Conservation (phyloP, 2,113 vertebrate species). For the Sinocyclocheilus maitianheensis region DNA sequence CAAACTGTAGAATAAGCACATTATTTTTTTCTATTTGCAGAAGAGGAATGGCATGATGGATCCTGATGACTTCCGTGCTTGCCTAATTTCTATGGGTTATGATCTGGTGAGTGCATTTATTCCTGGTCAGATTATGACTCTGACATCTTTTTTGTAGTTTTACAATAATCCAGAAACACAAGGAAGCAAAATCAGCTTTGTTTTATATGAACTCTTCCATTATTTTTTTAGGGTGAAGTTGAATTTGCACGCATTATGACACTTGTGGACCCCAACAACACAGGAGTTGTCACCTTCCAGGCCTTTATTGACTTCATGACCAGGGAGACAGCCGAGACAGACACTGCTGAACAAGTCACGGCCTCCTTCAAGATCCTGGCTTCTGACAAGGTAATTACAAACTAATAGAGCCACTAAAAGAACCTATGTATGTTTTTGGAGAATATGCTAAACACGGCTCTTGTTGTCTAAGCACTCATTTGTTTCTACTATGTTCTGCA, state of each 20-base stretch:
- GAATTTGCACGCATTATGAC: slow-evolving; percentile 92
- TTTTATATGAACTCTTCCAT: background rate
- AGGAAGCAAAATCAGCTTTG: background rate
- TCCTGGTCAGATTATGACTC: background rate
- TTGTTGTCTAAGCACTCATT: background rate
- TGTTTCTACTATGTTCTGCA: slow-evolving; percentile 17
- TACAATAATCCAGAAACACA: background rate
- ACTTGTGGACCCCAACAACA: slow-evolving; percentile 85
- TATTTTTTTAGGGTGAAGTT: slow-evolving; percentile 79
- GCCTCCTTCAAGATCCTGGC: slow-evolving; percentile 91
- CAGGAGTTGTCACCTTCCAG: slow-evolving; percentile 89
- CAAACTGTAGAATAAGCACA: background rate
- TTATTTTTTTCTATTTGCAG: slow-evolving; percentile 61
- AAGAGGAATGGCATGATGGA: slow-evolving; percentile 92
- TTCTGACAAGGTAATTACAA: slow-evolving; percentile 81
- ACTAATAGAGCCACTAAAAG: background rate
- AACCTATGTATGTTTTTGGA: background rate
- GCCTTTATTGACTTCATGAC: slow-evolving; percentile 95
- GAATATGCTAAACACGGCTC: background rate
- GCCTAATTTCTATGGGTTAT: slow-evolving; percentile 92
- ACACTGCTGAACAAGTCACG: slow-evolving; percentile 88
- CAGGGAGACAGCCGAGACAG: slow-evolving; percentile 87
- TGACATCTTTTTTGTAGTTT: background rate
- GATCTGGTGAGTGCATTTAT: slow-evolving; percentile 79
- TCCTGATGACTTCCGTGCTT: slow-evolving; percentile 89